Evolutionary conservation across 1,140 invertebrate genomes (phyloP), one percentile per base, ranked within the genome.

Genomic region (Ladona fulva): DNA sequence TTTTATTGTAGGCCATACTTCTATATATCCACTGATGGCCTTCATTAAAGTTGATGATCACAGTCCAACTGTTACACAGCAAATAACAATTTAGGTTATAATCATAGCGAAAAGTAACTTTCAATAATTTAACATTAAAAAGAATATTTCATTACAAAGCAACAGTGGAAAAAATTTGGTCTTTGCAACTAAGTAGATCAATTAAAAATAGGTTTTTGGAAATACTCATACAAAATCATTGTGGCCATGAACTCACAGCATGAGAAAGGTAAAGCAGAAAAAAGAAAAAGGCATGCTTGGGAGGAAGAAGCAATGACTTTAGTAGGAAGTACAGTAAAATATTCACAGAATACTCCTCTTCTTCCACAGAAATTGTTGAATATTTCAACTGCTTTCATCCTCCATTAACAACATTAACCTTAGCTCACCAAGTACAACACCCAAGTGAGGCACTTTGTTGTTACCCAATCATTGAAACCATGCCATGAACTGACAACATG

Each of bases 31-130:
- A 22, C 52, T 19, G 5, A 66, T 66, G 52, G n/a, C 52, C 52
- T 66, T 66, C 1, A 66, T 19, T 66, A 66, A 37, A 66, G 52
- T 66, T 66, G 52, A 66, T 16, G n/a, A 66, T 66, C 52, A 66
- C 52, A 66, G 52, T 66, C 52, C 52, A 16, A 66, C 52, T 66
- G 52, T 66, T 66, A 66, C 52, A 66, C 52, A 66, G 52, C 52
- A 66, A 66, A 66, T 66, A 66, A 66, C 52, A 66, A 66, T 66
- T 66, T 22, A 66, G 14, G 52, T 52, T 66, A 19, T 37, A 37
- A 37, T 66, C 52, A 66, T 6, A 19, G 52, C 16, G 52, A 66
- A 66, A 66, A 66, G 52, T 66, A 66, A 12, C 52, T 66, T 66
- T 22, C 52, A 66, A 66, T 66, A 66, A 66, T 16, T 66, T 66